A percentile compares a stretch with the other conserved stretches of the same genome.
Evolutionary conservation across 2,888 invertebrate species (phyloP).

Genomic region (Achlya flavicornis): DNA sequence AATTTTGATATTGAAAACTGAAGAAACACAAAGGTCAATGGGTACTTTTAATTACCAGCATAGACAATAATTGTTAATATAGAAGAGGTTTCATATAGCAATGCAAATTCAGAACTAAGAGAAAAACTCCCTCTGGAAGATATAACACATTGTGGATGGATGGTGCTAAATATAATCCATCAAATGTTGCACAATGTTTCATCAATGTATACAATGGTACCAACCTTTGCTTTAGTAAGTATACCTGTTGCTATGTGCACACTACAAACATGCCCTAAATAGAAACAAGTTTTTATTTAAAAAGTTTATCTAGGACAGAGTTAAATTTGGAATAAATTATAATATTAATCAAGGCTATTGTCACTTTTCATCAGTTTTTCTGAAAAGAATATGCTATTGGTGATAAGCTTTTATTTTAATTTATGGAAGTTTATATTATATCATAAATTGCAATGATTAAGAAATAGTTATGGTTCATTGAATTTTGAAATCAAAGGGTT

Average conservation of each 20-base stretch:
- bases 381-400: background rate
- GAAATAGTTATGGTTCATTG: too few species aligned
- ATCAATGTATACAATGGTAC: background rate
- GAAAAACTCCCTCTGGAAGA: background rate
- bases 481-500: too few species aligned
- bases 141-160: background rate
- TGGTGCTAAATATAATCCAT: background rate
- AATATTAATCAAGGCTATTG: background rate
- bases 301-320: background rate
- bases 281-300: background rate
- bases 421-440: too few species aligned
- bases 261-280: slow-evolving; percentile 1
- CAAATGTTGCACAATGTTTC: background rate
- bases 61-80: background rate
- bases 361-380: background rate
- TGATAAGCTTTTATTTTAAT: background rate
- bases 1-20: too few species aligned
- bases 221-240: background rate
- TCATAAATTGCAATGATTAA: too few species aligned
- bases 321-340: background rate
- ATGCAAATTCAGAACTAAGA: background rate
- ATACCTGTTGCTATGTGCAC: background rate
- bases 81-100: background rate
- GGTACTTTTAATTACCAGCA: too few species aligned
- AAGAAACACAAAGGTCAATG: too few species aligned